Evolutionary conservation across 2,113 vertebrate genomes (phyloP), one percentile per base, ranked within the genome.

Genomic region (Thomomys bottae): DNA sequence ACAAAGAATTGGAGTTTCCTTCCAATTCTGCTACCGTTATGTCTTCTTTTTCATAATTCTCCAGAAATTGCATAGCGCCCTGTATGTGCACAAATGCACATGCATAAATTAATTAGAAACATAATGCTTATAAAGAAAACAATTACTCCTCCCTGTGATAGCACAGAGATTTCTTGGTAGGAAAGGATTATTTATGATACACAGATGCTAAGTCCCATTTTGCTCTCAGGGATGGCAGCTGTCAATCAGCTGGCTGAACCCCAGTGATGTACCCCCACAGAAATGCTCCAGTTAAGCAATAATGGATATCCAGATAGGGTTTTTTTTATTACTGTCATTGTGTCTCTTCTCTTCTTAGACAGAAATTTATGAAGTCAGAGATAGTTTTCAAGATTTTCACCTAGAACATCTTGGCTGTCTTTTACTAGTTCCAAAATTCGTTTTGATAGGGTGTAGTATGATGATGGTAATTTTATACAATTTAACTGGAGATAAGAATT

Each of bases 1-100:
- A 99, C 76, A 99, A 98, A 63, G 99, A 99, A 97, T 99, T 99
- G 96, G 99, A 99, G 97, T 98, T 99, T 84, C 99, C 99, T 96
- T 99, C 99, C 91, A 99, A 98, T 92, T 99, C 96, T 68, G 99
- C 99, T 40, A 99, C 97, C 91, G 98, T 98, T 92, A 99, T 97
- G 90, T 99, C 99, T 91, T 98, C 96, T 54, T 57, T 79, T 76
- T 94, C 94, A 97, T 99, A 99, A 67, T 97, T 94, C 95, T 99
- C 99, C 95, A 99, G 97, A 98, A 99, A 99, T 97, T 99, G 98
- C 97, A 99, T 71, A 82, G 99, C 99, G n/a, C 82, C 91, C 99
- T 99, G 92, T 63, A 95, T 84, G 8, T 49, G 59, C 38, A 96
- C 89, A 96, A 95, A 95, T 9, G 75, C 67, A 92, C 28, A 81